Base-by-base conservation (phyloP, 2,888 invertebrate species). In the Athalia cordata region DNA sequence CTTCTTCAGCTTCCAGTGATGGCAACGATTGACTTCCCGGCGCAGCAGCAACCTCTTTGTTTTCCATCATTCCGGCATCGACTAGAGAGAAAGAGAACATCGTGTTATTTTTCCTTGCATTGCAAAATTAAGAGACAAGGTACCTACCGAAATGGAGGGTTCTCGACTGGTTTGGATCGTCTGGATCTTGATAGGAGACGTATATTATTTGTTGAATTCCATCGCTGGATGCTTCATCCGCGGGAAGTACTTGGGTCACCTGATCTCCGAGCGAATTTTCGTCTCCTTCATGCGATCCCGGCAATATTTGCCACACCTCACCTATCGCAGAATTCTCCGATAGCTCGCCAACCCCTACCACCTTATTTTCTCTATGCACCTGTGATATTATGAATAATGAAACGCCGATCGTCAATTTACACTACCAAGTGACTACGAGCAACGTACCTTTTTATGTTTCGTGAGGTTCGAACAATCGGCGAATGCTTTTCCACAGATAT, bases 381-480 rank as follows among this genome's bases (percentile, higher is more conserved):
- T 89, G 50, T 1, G 43, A 62, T 74, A 77, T 67, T 15, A 49
- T 59, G 8, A 15, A 75, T 43, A 49, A 8, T 5, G 8, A 76
- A 70, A 29, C 2, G 29, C 29, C 29, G 29, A 29, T 29, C 29
- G 29, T 29, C 29, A 29, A 29, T 7, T 57, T 59, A 72, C 43
- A 7, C 6, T 6, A 62, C 8, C 13, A 3, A 62, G n/a, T 3
- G 9, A 9, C 13, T 5, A 72, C n/a, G 9, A 13, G 47, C 43
- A n/a, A 13, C 13, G 67, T 85, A 92, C 92, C 89, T 92, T 93
- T 86, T 92, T 93, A 84, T 95, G 95, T 85, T 94, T 95, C 13
- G 93, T 93, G 78, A 95, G 92, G 90, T 96, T 96, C 52, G 95
- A 95, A 83, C 93, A 93, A 90, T 96, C 95, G 0, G 95, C 94